A percentile compares a stretch with the other conserved stretches of the same genome.
Evolutionary conservation across 2,113 vertebrate species (phyloP).

Genomic region (Helogale parvula): DNA sequence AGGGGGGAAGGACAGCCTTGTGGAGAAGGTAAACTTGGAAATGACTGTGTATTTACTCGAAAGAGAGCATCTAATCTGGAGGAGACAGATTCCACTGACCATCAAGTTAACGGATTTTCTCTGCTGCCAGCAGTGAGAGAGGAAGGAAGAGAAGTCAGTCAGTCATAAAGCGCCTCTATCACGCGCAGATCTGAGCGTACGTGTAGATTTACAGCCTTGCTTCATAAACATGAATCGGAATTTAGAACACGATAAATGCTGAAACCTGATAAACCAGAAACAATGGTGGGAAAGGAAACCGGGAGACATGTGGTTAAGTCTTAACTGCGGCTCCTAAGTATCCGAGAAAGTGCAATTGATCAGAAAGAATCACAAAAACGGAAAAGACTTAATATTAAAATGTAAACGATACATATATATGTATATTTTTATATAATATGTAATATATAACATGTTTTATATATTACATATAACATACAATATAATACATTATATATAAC

Average conservation of each 20-base stretch:
- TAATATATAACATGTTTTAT: too few relatives aligned
- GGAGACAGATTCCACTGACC: background rate
- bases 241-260: background rate
- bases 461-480: too few relatives aligned
- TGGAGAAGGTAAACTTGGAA: background rate
- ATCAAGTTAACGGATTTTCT: background rate
- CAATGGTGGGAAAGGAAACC: background rate
- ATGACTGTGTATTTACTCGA: background rate
- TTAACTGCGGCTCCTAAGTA: background rate
- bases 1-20: background rate
- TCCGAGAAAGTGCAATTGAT: background rate
- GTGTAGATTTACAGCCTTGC: background rate
- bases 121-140: background rate
- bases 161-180: background rate
- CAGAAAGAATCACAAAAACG: background rate
- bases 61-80: background rate
- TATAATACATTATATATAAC: too few relatives aligned
- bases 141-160: background rate
- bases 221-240: background rate
- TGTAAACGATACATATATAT: background rate
- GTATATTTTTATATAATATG: too few relatives aligned
- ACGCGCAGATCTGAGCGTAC: background rate
- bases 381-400: background rate
- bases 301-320: background rate
- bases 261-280: background rate